Percentiles rank a stretch among this genome's conserved stretches.
Evolutionary conservation across 1,140 invertebrate species (phyloP).

Genomic region (Lepidotrigona ventralis): DNA sequence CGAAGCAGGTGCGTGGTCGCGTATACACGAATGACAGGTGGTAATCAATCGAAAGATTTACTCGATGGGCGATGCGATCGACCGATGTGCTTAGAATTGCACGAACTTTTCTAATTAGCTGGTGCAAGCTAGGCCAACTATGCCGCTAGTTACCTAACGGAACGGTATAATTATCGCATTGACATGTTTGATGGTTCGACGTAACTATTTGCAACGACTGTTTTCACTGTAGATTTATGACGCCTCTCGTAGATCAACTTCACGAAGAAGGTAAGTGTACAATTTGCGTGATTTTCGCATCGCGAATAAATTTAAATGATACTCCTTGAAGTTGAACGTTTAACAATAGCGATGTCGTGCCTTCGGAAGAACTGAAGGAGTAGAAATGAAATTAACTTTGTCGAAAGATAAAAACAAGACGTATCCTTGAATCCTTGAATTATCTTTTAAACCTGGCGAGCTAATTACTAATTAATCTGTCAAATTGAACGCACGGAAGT

Average conservation of each 20-base stretch:
- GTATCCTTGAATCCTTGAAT: background rate
- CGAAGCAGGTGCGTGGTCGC: slow-evolving; percentile 12
- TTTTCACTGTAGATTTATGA: slow-evolving; percentile 1
- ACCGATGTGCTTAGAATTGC: background rate
- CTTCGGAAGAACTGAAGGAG: background rate
- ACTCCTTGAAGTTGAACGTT: background rate
- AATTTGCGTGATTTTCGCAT: no score
- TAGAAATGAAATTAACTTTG: no score
- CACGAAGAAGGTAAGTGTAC: no score
- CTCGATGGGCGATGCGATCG: slow-evolving; percentile 11
- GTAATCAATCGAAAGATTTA: slow-evolving; percentile 36
- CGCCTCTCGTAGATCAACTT: background rate
- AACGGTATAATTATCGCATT: slow-evolving; percentile 3
- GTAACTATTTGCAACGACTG: background rate
- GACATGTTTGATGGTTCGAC: background rate
- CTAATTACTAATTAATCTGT: background rate
- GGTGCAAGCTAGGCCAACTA: background rate
- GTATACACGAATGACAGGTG: slow-evolving; percentile 18
- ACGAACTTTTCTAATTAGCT: slow-evolving; percentile 24
- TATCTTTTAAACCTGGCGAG: background rate
- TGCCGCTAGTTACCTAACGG: background rate
- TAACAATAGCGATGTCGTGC: background rate
- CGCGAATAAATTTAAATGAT: background rate
- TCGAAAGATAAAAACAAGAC: no score
- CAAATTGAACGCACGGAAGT: background rate